Conservation (phyloP, 2,888 invertebrate genomes). For the Thysanoteuthis rhombus region DNA sequence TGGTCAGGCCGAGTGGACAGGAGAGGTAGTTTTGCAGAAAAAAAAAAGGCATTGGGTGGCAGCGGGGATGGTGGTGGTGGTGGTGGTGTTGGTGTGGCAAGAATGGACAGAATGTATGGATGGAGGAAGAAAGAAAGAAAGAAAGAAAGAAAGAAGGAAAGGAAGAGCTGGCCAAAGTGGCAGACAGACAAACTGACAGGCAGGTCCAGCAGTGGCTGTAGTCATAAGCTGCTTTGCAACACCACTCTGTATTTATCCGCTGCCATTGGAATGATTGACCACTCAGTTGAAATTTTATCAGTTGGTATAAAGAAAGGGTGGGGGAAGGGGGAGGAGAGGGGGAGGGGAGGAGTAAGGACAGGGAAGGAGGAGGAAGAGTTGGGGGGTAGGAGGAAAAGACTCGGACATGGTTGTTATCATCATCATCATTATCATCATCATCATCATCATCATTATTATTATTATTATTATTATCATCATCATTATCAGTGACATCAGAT, state of each 20-base stretch:
- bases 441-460: background rate
- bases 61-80: background rate
- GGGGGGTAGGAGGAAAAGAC: background rate
- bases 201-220: conserved; percentile 21
- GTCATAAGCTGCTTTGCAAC: conserved; percentile 29
- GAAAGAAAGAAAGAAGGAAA: background rate
- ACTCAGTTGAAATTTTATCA: conserved; percentile 29
- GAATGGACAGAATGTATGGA: background rate
- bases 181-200: background rate
- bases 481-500: background rate
- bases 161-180: background rate
- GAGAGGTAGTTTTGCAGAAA: background rate
- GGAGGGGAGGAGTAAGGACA: too few relatives aligned
- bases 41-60: background rate
- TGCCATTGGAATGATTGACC: conserved; percentile 26
- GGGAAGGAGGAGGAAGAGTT: background rate
- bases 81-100: background rate
- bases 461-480: too few relatives aligned
- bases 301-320: conserved; percentile 2
- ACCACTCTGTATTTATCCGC: conserved; percentile 28
- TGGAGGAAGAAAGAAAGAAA: background rate
- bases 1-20: background rate
- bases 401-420: background rate
- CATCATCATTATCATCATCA: background rate
- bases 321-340: background rate